Base-by-base conservation (phyloP, 2,113 vertebrate genomes). In the Nicator chloris region DNA sequence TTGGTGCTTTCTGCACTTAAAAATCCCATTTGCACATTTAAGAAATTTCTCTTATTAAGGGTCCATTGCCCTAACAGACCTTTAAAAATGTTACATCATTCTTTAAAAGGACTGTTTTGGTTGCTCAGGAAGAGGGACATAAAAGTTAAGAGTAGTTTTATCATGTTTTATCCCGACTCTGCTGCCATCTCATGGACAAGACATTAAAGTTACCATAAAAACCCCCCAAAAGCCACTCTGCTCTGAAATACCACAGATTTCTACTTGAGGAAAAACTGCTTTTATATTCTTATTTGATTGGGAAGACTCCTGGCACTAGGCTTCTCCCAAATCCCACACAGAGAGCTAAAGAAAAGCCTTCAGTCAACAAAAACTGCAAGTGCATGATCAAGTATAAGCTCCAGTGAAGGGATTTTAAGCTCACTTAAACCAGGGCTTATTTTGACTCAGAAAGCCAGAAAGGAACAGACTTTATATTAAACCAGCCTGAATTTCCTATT, bases 111-210 rank as follows among this genome's bases (percentile, higher is more conserved):
- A 35, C 10, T 13, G 0, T 54, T 86, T 66, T 10, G 45, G 64
- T 11, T 35, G 53, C 69, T 82, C 10, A 40, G 57, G 40, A 72
- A 51, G 35, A 61, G 56, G 54, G 31, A 24, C 31, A 54, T 12
- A 6, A 21, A 72, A 83, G 73, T 64, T 51, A 15, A 39, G 44
- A 39, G 51, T 4, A 27, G 54, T 37, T 31, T 16, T 27, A 11
- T 8, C 21, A 14, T 15, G 19, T 53, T 96, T 97, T 76, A 71
- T 78, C 63, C 87, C 0, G 93, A 66, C 93, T 96, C 73, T 96
- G 96, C 96, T 96, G 97, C 97, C 97, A 95, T 86, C 97, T 93
- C 60, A 96, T 96, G 97, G 97, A 82, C 40, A 60, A n/a, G 60
- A 50, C 49, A 49, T 11, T 83, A 24, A 83, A 94, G 44, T 31